A percentile compares a stretch with the other conserved stretches of the same genome.
These are phyloP conservation scores for Amphimedon queenslandica DNA, from an alignment of 37 sponge, comb jelly and placozoan species.

Conservation along the genomic window DNA sequence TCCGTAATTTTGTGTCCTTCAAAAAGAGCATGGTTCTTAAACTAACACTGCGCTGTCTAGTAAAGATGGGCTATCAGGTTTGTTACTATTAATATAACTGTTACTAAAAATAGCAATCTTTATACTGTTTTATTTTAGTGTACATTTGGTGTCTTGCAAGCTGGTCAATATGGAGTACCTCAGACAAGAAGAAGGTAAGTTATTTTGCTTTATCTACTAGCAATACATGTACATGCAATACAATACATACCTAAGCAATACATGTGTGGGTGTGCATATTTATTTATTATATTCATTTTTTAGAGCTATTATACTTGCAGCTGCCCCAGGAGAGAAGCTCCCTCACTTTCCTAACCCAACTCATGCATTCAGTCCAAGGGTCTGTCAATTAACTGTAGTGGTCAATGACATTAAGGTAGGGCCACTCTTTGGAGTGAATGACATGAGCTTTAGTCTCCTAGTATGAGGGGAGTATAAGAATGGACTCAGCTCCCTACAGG, in stretches of 20 bases:
- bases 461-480: constrained; percentile 57
- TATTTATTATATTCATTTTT: neutral
- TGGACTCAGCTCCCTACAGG: constrained; percentile 59
- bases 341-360: constrained; percentile 86
- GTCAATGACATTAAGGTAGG: no score
- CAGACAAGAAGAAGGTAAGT: constrained; percentile 83
- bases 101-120: no score
- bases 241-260: neutral
- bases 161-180: constrained; percentile 89
- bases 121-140: constrained; percentile 43
- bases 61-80: constrained; percentile 88
- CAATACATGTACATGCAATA: neutral
- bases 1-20: constrained; percentile 94
- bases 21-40: constrained; percentile 90
- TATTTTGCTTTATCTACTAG: neutral
- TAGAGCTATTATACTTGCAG: constrained; percentile 87
- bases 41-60: constrained; percentile 77
- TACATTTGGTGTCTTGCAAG: constrained; percentile 89
- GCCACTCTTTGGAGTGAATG: no score
- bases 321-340: constrained; percentile 88
- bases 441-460: no score
- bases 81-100: neutral
- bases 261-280: no score
- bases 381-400: constrained; percentile 64
- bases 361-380: constrained; percentile 79